Evolutionary conservation across 64 coral and sea anemone species (phyloP), one percentile per base, ranked within the genome.

Genomic region (Acropora tenuis): DNA sequence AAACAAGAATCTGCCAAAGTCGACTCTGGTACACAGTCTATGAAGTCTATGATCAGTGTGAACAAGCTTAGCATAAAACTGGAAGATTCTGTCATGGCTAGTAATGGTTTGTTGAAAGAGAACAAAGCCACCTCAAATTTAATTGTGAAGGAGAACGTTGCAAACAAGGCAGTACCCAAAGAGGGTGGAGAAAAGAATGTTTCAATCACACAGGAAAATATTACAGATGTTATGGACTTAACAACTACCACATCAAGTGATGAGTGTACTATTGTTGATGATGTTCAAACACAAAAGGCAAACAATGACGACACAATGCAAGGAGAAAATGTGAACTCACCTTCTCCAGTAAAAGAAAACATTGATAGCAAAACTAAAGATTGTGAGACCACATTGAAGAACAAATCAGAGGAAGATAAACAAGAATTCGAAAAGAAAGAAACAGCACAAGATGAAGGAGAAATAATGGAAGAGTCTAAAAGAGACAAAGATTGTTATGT

Each of bases 1-100:
- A 75, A 55, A 49, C 63, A 20, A 6, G 68, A 69, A 49, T 50
- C 67, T 16, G 59, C 69, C 44, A 75, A 77, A 76, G 91, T 87
- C 6, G 88, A 86, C 74, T 87, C 74, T 47, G 94, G 94, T 8
- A 90, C 87, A 11, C 94, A 96, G 44, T 91, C 94, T 2, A 86
- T 87, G 47, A 92, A 90, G 67, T 87, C 94, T 43, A 80, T 96
- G 92, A 93, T 96, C 67, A 91, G 94, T 49, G 11, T 96, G 4
- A 91, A 68, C 81, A 90, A 90, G 84, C 30, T 83, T 80, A 89
- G 87, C 89, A 60, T 40, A 41, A 65, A 96, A 85, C 7, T 41
- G 16, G 61, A n/a, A 53, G 87, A 65, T 4, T 80, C 76, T 0
- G 73, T 43, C 1, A 12, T 69, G 59, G 43, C 43, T 12, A 63